These are phyloP conservation scores for Carcharodon carcharias DNA, from an alignment of 2,797 vertebrate species.

Conservation along the genomic window DNA sequence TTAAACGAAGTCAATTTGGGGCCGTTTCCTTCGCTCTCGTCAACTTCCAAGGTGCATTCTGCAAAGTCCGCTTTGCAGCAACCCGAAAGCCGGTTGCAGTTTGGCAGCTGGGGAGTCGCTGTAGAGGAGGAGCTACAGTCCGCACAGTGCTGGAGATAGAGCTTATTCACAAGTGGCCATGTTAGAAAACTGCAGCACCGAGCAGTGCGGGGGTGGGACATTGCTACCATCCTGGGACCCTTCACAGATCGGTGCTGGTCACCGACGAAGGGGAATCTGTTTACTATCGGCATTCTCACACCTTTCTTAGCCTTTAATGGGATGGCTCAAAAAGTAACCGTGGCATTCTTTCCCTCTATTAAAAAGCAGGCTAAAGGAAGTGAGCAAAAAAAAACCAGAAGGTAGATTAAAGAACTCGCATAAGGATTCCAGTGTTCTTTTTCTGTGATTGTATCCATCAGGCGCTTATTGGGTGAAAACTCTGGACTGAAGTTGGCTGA, in stretches of 20 bases:
- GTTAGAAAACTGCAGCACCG: background rate
- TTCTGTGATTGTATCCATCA: too few relatives aligned
- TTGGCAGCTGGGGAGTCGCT: background rate
- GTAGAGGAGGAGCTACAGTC: background rate
- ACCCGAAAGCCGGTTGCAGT: background rate
- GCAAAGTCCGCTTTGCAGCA: background rate
- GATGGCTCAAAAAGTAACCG: too few relatives aligned
- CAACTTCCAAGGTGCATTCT: background rate
- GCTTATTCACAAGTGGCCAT: background rate
- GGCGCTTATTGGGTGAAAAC: too few relatives aligned
- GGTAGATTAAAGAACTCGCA: too few relatives aligned
- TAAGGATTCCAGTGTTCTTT: too few relatives aligned
- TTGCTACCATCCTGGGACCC: background rate
- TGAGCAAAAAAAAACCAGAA: too few relatives aligned
- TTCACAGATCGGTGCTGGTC: background rate
- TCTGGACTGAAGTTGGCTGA: too few relatives aligned
- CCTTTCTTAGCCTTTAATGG: too few relatives aligned
- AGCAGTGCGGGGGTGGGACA: background rate
- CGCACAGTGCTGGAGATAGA: background rate
- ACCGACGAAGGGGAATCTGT: background rate
- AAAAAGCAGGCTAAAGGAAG: too few relatives aligned
- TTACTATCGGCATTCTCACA: background rate
- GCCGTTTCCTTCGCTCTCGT: background rate
- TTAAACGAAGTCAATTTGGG: background rate
- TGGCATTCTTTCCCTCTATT: too few relatives aligned